These are phyloP conservation scores for Platygyra sinensis DNA, from an alignment of 64 coral and sea anemone species.

Conservation along the genomic window DNA sequence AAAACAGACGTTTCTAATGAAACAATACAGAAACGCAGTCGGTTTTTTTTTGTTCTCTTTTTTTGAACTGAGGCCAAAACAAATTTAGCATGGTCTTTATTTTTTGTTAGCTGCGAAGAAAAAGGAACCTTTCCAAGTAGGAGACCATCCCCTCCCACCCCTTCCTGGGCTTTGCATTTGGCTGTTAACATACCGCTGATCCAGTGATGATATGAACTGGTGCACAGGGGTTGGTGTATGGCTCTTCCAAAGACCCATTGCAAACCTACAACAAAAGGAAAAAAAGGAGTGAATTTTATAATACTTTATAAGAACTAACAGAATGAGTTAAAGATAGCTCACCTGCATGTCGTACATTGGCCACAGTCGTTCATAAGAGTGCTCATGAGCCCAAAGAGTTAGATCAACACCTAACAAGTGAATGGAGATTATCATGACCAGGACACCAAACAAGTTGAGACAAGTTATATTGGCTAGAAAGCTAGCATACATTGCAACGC, in stretches of 20 bases:
- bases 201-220: slow-evolving; percentile 65
- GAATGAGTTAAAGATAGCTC: not conserved
- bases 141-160: too few relatives aligned
- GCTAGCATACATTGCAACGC: not conserved
- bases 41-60: too few relatives aligned
- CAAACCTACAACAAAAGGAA: not conserved
- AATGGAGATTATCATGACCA: not conserved
- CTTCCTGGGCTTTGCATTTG: too few relatives aligned
- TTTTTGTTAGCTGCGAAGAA: too few relatives aligned
- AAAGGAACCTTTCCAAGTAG: too few relatives aligned
- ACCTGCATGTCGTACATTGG: not conserved
- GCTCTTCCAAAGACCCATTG: slow-evolving; percentile 51
- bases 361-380: slow-evolving; percentile 6
- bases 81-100: too few relatives aligned
- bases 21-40: too few relatives aligned
- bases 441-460: too few relatives aligned
- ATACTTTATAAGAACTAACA: not conserved
- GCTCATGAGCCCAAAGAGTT: not conserved
- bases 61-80: too few relatives aligned
- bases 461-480: too few relatives aligned
- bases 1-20: too few relatives aligned
- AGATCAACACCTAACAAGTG: not conserved
- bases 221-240: slow-evolving; percentile 68
- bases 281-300: not conserved
- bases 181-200: not conserved